Conservation (phyloP, 2,888 invertebrate genomes). For the Chouioia cunea region DNA sequence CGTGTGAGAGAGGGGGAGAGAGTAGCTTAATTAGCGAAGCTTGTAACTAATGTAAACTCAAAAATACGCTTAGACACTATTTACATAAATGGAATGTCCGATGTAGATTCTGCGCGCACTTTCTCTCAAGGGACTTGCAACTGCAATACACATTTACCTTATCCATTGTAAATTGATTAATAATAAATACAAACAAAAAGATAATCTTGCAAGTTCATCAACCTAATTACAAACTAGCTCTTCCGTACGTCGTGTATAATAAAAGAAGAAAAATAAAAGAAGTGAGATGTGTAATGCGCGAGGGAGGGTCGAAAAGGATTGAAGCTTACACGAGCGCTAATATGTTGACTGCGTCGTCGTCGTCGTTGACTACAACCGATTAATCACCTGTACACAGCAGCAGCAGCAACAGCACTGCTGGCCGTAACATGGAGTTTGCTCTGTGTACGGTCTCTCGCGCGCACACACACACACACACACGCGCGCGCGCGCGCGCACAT, state of each 20-base stretch:
- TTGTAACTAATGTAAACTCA: neutral
- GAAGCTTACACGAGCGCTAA: constrained; percentile 41
- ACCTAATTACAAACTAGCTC: too few relatives aligned
- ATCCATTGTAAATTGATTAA: too few relatives aligned
- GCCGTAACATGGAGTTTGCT: neutral
- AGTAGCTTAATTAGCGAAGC: constrained; percentile 31
- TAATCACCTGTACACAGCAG: constrained; percentile 41
- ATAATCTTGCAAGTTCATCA: too few relatives aligned
- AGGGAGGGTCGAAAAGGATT: constrained; percentile 29
- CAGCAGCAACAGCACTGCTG: too few relatives aligned
- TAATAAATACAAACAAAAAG: too few relatives aligned
- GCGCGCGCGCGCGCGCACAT: neutral
- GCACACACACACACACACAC: neutral
- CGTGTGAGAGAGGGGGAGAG: neutral
- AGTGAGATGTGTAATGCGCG: constrained; percentile 9
- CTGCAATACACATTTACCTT: too few relatives aligned
- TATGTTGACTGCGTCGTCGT: constrained; percentile 23
- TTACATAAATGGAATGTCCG: too few relatives aligned
- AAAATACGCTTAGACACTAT: constrained; percentile 3
- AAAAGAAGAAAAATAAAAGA: neutral
- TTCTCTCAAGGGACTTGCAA: too few relatives aligned
- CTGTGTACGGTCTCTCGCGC: constrained; percentile 9
- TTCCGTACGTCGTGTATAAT: too few relatives aligned
- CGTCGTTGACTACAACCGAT: constrained; percentile 30
- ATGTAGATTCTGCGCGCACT: too few relatives aligned